A percentile compares a stretch with the other conserved stretches of the same genome.
Conservation (phyloP, 2,888 invertebrate genomes). For the Zaprionus lineosus region DNA sequence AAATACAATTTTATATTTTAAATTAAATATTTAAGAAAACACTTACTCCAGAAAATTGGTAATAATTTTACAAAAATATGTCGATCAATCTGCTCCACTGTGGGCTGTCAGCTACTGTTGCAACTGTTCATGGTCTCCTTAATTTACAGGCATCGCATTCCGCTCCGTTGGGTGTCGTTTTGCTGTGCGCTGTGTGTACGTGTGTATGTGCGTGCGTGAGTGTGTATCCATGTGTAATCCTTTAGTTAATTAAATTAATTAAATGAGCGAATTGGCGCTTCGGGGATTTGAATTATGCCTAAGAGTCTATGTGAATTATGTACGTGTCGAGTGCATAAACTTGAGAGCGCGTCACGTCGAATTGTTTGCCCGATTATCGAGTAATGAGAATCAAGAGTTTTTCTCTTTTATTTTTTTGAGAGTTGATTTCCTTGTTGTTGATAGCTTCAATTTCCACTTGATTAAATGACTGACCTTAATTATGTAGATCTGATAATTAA, state of each 20-base stretch:
- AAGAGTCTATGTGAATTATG: constrained; percentile 37
- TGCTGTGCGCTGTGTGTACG: constrained; percentile 19
- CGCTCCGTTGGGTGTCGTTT: constrained; percentile 58
- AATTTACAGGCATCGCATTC: constrained; percentile 42
- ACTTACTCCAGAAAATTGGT: too few species aligned
- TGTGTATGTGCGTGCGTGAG: background rate
- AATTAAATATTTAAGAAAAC: too few species aligned
- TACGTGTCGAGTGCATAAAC: constrained; percentile 52
- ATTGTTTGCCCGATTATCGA: too few species aligned
- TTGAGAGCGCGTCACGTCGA: background rate
- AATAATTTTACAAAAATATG: too few species aligned
- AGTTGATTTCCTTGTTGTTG: constrained; percentile 40
- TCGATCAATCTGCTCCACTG: background rate
- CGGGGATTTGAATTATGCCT: constrained; percentile 53
- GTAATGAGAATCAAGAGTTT: background rate
- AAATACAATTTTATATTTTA: too few species aligned
- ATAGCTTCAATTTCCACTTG: constrained; percentile 11
- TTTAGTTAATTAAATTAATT: constrained; percentile 77
- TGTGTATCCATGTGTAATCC: constrained; percentile 45
- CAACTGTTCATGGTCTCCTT: constrained; percentile 36
- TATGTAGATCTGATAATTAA: constrained; percentile 13
- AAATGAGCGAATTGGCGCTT: constrained; percentile 65
- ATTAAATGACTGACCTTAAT: constrained; percentile 44
- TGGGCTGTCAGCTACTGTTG: background rate
- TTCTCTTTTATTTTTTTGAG: constrained; percentile 40